A percentile compares a stretch with the other conserved stretches of the same genome.
These are phyloP conservation scores for Tipula vernalis DNA, from an alignment of 2,888 invertebrate species.

Conservation along the genomic window DNA sequence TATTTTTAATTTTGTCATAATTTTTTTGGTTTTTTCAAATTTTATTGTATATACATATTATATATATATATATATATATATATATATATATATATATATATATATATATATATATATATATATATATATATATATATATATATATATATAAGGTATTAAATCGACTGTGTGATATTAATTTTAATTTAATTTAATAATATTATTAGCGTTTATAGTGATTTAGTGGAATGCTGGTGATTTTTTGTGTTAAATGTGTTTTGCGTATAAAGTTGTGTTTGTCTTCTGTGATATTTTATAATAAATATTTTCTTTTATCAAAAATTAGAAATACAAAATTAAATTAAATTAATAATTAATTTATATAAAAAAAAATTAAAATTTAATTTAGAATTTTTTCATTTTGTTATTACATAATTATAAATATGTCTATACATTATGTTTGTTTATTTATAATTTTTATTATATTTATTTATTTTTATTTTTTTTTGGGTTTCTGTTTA, in stretches of 20 bases:
- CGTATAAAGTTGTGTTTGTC: not conserved
- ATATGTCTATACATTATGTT: not conserved
- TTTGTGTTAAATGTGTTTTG: not conserved
- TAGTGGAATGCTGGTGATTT: not conserved
- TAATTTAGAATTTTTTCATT: slow-evolving; percentile 1
- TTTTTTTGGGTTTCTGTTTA: not conserved
- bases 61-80: not conserved
- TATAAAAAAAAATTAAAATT: not conserved
- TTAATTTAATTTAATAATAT: not conserved
- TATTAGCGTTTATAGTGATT: not conserved
- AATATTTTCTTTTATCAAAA: not conserved
- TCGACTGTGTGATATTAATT: not conserved
- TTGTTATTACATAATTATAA: not conserved
- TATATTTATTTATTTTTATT: not conserved
- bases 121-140: not conserved
- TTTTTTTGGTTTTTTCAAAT: not conserved
- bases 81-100: not conserved
- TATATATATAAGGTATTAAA: not conserved
- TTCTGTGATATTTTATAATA: not conserved
- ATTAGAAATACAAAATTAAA: not conserved
- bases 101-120: not conserved
- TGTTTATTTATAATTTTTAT: not conserved
- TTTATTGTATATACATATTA: not conserved
- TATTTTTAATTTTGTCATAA: not conserved
- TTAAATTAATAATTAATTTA: not conserved